Conservation (phyloP, 2,888 invertebrate genomes). For the Nomada ruficornis region DNA sequence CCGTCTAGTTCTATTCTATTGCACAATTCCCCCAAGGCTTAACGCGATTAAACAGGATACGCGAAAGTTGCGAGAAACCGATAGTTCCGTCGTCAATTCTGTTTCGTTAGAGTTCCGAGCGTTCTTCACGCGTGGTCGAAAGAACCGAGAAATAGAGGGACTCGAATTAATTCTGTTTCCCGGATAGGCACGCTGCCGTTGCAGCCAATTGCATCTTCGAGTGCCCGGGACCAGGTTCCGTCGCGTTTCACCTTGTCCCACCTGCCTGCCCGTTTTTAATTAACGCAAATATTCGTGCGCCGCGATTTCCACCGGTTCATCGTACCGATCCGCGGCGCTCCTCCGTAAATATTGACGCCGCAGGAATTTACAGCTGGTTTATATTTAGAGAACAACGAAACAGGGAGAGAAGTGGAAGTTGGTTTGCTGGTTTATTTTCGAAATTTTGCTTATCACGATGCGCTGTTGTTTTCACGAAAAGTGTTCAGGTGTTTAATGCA, state of each 20-base stretch:
- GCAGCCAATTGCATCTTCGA: conserved; percentile 49
- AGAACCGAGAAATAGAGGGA: neutral
- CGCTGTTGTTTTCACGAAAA: too few relatives aligned
- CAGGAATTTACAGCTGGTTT: neutral
- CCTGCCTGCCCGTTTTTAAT: conserved; percentile 13
- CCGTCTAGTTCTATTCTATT: too few relatives aligned
- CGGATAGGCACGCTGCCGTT: conserved; percentile 25
- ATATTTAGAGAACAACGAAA: neutral
- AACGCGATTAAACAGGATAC: conserved; percentile 33
- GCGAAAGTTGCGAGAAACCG: conserved; percentile 40
- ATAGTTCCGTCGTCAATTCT: conserved; percentile 53
- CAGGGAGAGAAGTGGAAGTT: too few relatives aligned
- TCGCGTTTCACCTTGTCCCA: conserved; percentile 19
- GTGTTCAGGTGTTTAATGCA: too few relatives aligned
- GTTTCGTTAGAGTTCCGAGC: conserved; percentile 44
- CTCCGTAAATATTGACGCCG: conserved; percentile 18
- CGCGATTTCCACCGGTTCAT: conserved; percentile 12
- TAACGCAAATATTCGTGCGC: conserved; percentile 28
- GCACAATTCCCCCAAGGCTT: too few relatives aligned
- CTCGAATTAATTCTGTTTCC: conserved; percentile 50
- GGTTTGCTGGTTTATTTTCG: too few relatives aligned
- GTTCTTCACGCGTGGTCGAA: neutral
- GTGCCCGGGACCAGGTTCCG: conserved; percentile 9
- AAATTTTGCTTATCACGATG: too few relatives aligned
- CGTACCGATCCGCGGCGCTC: neutral